Evolutionary conservation across 2,113 vertebrate species (phyloP), one percentile per base, ranked within the genome.

Genomic region (Oncorhynchus nerka): DNA sequence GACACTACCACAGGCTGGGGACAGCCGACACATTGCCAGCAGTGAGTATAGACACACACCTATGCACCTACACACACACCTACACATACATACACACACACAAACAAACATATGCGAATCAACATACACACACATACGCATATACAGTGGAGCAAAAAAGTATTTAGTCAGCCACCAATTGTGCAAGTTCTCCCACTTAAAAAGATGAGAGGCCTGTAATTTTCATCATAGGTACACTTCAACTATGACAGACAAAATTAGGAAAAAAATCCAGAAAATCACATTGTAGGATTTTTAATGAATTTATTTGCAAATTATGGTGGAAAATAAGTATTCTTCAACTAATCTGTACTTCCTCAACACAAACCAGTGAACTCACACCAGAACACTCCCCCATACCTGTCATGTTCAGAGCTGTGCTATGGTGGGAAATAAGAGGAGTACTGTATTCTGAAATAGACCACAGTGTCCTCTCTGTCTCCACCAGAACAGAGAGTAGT

Each of bases 1-100:
- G 22, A 85, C 89, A 59, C 82, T 85, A 0, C 89, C 91, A 4
- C 95, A 94, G 83, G 82, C 85, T 3, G 93, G 87, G 24, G 96
- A 95, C 57, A 87, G 90, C 34, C 94, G 90, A 83, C 91, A 95
- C 83, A 93, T 94, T 20, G 90, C 94, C 73, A 95, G 91, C 92
- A 95, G 98, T 99, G 92, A 94, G 97, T 96, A 77, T 16, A 69
- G 16, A 70, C 19, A 16, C 22, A 24, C n/a, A 26, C 11, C 22
- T 22, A 13, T 12, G 24, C 62, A 64, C 22, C 9, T 9, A 3
- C 51, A 3, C 51, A 13, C 15, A 69, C 9, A 64, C 16, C 28
- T 28, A 20, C 13, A 67, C 26, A 30, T 11, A 67, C 12, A 19
- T 1, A 67, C 26, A 28, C 28, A 28, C 28, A 28, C 28, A 30